Evolutionary conservation across 2,888 invertebrate species (phyloP).

Genomic region (Ectobius pallidus): DNA sequence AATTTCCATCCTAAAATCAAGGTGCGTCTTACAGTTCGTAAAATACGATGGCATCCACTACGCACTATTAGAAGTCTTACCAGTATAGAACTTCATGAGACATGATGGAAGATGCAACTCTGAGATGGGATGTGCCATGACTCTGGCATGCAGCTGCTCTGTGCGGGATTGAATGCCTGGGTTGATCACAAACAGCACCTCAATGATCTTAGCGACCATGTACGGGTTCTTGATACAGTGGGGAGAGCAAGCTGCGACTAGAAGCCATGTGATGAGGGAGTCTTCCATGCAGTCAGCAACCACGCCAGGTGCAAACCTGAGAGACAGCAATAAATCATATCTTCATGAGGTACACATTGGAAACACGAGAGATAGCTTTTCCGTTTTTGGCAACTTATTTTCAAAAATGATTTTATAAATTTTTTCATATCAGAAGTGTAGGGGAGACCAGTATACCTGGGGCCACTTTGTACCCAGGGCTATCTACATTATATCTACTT

Average conservation of each 20-base stretch:
- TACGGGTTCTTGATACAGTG: conserved; percentile 95
- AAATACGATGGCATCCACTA: no score
- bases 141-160: conserved; percentile 69
- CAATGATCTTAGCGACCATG: conserved; percentile 94
- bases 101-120: conserved; percentile 83
- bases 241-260: conserved; percentile 88
- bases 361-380: background rate
- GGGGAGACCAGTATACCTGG: no score
- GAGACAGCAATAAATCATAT: no score
- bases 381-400: no score
- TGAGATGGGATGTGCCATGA: conserved; percentile 88
- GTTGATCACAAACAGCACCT: conserved; percentile 68
- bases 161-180: conserved; percentile 57
- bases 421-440: no score
- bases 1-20: no score
- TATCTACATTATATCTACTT: no score
- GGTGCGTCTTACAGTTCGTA: no score
- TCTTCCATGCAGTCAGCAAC: conserved; percentile 80
- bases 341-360: background rate
- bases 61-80: no score
- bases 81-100: conserved; percentile 97
- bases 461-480: no score
- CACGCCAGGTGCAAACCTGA: conserved; percentile 75
- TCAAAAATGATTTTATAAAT: no score
- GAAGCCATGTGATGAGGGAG: conserved; percentile 84